A percentile compares a stretch with the other conserved stretches of the same genome.
phyloP scores from a whole-genome alignment of 1,140 invertebrate species.

The Fragariocoptes setiger region DNA sequence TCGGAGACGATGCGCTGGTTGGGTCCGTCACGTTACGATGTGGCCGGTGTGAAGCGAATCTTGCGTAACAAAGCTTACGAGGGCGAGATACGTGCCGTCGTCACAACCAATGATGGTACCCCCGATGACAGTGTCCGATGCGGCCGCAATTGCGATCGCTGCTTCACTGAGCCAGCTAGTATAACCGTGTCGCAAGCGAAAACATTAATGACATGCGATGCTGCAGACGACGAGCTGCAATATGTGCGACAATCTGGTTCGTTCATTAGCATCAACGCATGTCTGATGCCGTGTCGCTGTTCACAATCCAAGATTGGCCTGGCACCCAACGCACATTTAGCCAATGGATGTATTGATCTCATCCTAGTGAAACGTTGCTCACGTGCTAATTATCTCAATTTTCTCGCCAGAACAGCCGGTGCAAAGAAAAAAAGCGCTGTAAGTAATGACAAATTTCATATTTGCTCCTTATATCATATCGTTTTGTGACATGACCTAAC shows the following conservation, averaged over 20 bases:
- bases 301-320: slow-evolving; percentile 36
- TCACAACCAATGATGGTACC: slow-evolving; percentile 14
- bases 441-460: too few species aligned
- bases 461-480: neutral
- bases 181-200: slow-evolving; percentile 4
- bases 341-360: slow-evolving; percentile 44
- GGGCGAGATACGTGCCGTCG: slow-evolving; percentile 28
- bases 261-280: slow-evolving; percentile 42
- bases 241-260: slow-evolving; percentile 23
- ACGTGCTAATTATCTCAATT: slow-evolving; percentile 34
- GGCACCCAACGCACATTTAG: slow-evolving; percentile 41
- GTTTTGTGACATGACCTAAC: neutral
- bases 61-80: slow-evolving; percentile 33
- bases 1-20: slow-evolving; percentile 58
- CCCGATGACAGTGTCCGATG: slow-evolving; percentile 13
- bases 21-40: slow-evolving; percentile 56
- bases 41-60: slow-evolving; percentile 40
- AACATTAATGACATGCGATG: neutral
- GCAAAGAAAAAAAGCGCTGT: slow-evolving; percentile 20
- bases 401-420: slow-evolving; percentile 23
- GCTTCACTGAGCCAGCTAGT: slow-evolving; percentile 8
- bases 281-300: slow-evolving; percentile 45
- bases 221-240: slow-evolving; percentile 6
- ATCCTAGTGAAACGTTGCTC: slow-evolving; percentile 39
- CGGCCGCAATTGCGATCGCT: slow-evolving; percentile 1